Percentiles rank a stretch among this genome's conserved stretches.
Conservation (phyloP, 2,888 invertebrate genomes). For the Vanessa cardui region DNA sequence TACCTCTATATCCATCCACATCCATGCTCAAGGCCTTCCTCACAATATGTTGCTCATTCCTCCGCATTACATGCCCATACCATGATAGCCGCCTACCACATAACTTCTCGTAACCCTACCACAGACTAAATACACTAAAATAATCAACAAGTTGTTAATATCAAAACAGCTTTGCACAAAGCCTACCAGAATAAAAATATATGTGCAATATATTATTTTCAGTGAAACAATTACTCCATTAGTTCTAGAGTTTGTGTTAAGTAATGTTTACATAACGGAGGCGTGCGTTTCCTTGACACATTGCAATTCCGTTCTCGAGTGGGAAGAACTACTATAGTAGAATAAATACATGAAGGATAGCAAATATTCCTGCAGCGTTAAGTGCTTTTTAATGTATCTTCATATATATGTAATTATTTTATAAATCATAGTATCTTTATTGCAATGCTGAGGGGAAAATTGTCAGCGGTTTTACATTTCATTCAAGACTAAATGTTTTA, state of each 20-base stretch:
- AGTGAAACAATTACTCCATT: slow-evolving; percentile 2
- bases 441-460: background rate
- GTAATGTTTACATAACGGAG: background rate
- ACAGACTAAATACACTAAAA: too few species aligned
- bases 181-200: too few species aligned
- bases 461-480: too few species aligned
- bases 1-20: too few species aligned
- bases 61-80: too few species aligned
- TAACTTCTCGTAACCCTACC: too few species aligned
- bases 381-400: background rate
- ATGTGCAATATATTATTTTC: background rate
- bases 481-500: too few species aligned
- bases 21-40: too few species aligned
- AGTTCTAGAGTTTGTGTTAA: background rate
- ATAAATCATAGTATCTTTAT: background rate
- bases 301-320: background rate
- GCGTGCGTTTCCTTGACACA: slow-evolving; percentile 1
- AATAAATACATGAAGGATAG: background rate
- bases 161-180: too few species aligned
- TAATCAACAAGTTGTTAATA: too few species aligned
- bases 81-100: too few species aligned
- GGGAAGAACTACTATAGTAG: background rate
- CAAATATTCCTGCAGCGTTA: background rate
- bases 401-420: background rate
- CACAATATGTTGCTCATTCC: too few species aligned